These are phyloP conservation scores for Apomyelois bistriatella DNA, from an alignment of 2,888 invertebrate species.

Conservation along the genomic window DNA sequence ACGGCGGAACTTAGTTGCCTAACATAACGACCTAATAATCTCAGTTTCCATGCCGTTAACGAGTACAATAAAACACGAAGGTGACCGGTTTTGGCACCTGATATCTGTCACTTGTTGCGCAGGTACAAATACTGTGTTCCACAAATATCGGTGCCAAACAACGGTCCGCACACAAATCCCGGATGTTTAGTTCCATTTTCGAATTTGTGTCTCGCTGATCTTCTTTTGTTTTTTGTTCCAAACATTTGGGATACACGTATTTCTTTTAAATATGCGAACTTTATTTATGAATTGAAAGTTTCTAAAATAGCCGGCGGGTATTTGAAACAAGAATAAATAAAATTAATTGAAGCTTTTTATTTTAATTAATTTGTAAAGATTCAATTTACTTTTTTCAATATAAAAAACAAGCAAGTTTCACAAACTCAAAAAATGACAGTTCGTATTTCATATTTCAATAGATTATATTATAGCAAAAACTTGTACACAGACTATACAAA, in stretches of 20 bases:
- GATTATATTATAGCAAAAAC: no score
- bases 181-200: constrained; percentile 1
- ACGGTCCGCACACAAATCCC: neutral
- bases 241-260: neutral
- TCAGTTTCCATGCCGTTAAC: constrained; percentile 54
- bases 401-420: no score
- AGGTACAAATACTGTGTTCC: neutral
- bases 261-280: no score
- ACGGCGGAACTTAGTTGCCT: constrained; percentile 35
- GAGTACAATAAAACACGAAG: constrained; percentile 39
- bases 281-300: no score
- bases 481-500: no score
- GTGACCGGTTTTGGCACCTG: constrained; percentile 15
- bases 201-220: neutral
- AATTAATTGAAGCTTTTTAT: no score
- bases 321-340: no score
- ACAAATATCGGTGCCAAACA: neutral
- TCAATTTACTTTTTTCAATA: no score
- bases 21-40: constrained; percentile 47
- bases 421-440: no score
- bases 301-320: no score
- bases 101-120: constrained; percentile 10
- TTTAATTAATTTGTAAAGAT: no score
- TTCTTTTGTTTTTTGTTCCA: neutral
- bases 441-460: no score